Conservation (phyloP, 2,888 invertebrate species). For the Ophion slaviceki region DNA sequence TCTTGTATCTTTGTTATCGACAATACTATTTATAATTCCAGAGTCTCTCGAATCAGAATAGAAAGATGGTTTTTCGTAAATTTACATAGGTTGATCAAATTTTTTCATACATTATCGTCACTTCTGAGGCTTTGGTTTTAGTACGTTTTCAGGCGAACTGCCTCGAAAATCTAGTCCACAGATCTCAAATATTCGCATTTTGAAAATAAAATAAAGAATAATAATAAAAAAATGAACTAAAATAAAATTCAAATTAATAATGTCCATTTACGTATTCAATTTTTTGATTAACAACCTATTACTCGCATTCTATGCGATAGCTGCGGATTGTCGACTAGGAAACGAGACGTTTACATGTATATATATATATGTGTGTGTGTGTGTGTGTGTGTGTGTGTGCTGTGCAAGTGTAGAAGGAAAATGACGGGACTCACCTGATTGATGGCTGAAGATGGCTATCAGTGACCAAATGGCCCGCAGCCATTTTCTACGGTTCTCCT, state of each 20-base stretch:
- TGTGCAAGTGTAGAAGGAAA: constrained; percentile 34
- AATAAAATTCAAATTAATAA: background rate
- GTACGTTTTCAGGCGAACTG: background rate
- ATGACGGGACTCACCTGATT: constrained; percentile 75
- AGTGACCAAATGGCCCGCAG: constrained; percentile 76
- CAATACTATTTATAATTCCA: constrained; percentile 40
- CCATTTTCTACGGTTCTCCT: constrained; percentile 78
- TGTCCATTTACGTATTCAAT: too few species aligned
- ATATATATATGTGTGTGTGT: background rate
- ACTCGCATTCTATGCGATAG: too few species aligned
- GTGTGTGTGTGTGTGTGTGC: background rate
- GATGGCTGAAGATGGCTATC: constrained; percentile 77
- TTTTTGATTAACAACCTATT: too few species aligned
- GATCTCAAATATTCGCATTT: background rate
- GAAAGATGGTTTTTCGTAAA: too few species aligned
- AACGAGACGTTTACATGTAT: background rate
- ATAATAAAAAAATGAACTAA: background rate
- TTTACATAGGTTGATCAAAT: background rate
- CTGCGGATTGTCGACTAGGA: background rate
- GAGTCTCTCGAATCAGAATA: too few species aligned
- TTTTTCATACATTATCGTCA: background rate
- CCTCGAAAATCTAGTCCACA: background rate
- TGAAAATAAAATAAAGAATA: background rate
- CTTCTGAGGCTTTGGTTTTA: too few species aligned
- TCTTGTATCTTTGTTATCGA: constrained; percentile 43